Evolutionary conservation across 2,113 vertebrate species (phyloP).

Genomic region (Aptenodytes forsteri): DNA sequence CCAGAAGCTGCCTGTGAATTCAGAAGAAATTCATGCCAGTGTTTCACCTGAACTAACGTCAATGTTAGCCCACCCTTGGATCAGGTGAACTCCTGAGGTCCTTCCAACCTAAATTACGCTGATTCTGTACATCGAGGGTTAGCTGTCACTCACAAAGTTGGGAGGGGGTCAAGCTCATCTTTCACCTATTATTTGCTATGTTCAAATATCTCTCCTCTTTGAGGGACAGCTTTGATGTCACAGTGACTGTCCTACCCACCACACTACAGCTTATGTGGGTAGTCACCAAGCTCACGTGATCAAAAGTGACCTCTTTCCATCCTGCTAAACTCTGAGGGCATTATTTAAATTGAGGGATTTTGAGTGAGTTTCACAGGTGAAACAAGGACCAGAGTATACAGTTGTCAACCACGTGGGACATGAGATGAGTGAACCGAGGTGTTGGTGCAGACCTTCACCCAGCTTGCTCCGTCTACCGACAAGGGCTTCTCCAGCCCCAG

Average conservation of each 20-base stretch:
- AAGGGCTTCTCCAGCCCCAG: background rate
- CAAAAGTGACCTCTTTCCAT: background rate
- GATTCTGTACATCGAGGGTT: background rate
- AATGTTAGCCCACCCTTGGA: background rate
- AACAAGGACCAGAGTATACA: background rate
- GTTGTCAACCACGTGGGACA: background rate
- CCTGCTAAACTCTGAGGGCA: background rate
- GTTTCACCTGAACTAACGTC: background rate
- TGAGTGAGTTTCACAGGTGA: background rate
- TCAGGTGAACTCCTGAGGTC: background rate
- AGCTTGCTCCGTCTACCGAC: background rate
- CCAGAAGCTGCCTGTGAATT: background rate
- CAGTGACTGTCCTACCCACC: background rate
- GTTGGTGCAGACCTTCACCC: background rate
- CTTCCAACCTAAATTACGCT: background rate
- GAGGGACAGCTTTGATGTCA: background rate
- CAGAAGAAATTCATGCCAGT: background rate
- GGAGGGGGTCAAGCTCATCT: background rate
- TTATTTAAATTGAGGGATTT: background rate
- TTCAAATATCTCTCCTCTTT: background rate
- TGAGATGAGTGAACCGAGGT: fast-evolving
- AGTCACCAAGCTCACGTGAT: background rate
- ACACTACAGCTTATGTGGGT: fast-evolving
- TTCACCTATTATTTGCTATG: background rate
- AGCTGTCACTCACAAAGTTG: background rate